phyloP scores from a whole-genome alignment of 2,113 vertebrate genomes.

The Phalacrocorax pelagicus region DNA sequence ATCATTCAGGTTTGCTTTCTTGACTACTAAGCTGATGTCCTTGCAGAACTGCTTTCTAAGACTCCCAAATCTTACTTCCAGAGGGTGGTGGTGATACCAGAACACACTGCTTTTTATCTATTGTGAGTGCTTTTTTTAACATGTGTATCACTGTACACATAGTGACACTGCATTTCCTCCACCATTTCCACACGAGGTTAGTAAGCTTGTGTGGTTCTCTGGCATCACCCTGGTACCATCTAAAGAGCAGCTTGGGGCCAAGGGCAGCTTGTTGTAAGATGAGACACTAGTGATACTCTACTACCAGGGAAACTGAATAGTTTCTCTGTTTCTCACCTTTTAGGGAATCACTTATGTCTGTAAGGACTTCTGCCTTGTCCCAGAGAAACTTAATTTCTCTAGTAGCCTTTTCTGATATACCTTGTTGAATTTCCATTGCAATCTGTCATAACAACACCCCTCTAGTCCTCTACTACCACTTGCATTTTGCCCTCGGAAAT shows the following conservation, averaged over 20 bases:
- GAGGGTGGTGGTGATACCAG: neutral
- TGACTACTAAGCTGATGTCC: neutral
- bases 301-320: neutral
- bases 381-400: neutral
- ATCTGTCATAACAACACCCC: neutral
- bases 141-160: accelerated
- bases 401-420: neutral
- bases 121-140: accelerated
- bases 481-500: neutral
- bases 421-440: neutral
- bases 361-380: neutral
- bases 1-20: neutral
- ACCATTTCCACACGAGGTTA: neutral
- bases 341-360: neutral
- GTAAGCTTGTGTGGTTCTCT: neutral
- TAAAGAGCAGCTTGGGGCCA: neutral
- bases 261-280: neutral
- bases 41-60: neutral
- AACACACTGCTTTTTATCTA: neutral
- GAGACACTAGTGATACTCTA: neutral
- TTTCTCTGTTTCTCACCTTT: neutral
- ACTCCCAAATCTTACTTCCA: neutral
- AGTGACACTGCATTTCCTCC: neutral
- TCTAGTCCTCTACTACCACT: neutral
- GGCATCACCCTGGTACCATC: neutral